Base-by-base conservation (phyloP, 2,888 invertebrate genomes). In the Sesia bembeciformis region DNA sequence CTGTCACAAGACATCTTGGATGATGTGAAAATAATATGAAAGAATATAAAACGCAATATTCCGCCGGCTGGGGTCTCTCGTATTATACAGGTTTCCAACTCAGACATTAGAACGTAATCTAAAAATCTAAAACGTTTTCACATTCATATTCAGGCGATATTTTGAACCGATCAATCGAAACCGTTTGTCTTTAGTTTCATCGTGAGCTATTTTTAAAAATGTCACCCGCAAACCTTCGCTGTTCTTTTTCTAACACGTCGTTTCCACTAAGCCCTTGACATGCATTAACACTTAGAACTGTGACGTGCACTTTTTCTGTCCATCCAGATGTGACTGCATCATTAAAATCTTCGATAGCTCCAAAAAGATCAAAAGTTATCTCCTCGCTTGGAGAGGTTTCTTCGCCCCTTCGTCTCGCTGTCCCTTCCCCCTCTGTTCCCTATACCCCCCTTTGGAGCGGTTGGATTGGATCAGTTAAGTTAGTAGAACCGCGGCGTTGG, bases 311-410 rank as follows among this genome's bases (percentile, higher is more conserved):
- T 87, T 88, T 88, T 88, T 89, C 83, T 81, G 74, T 76, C 66
- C 70, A 74, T 79, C 83, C 88, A 87, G 85, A 59, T 88, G 86
- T 81, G 84, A 74, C 79, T 80, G 81, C 83, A 81, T 87, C 88
- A 88, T 89, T 88, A 86, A 86, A 88, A 86, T 85, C 84, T 81
- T 78, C 84, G 83, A 77, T 76, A 72, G 76, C 74, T 80, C 82
- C 81, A 84, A 86, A 88, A 86, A 88, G 88, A 87, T 89, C 87
- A 86, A 87, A 88, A 88, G 86, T 88, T 88, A 86, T 87, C 84
- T 84, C 76, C 76, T 81, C 75, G 67, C 78, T 72, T 80, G 74
- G 78, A 81, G 81, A 77, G 80, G 67, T 72, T 74, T 69, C 70
- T 72, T 70, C 74, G 65, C 72, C 73, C 72, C 76, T 67, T 66